phyloP scores from a whole-genome alignment of 2,888 invertebrate genomes.

The Lymantria monacha region DNA sequence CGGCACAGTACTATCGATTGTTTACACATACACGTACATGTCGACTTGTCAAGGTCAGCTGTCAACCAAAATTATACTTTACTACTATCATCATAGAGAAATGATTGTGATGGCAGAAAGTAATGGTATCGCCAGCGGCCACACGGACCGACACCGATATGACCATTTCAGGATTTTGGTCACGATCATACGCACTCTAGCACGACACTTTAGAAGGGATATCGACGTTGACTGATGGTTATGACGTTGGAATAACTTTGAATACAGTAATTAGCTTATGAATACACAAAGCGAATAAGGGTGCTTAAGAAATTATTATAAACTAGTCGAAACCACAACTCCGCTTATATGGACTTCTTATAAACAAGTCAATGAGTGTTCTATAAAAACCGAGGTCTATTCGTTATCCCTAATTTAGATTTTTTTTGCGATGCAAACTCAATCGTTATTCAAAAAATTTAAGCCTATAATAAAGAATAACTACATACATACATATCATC shows the following conservation, averaged over 20 bases:
- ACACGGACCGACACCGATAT: constrained; percentile 62
- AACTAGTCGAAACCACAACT: too few relatives aligned
- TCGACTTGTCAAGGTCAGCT: constrained; percentile 45
- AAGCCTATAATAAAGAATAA: too few relatives aligned
- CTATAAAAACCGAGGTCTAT: too few relatives aligned
- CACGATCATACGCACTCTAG: constrained; percentile 66
- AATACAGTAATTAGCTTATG: constrained; percentile 75
- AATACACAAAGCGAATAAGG: constrained; percentile 64
- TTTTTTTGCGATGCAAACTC: too few relatives aligned
- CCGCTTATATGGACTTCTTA: too few relatives aligned
- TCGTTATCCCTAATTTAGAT: too few relatives aligned
- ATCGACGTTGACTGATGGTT: constrained; percentile 74
- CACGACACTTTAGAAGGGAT: constrained; percentile 65
- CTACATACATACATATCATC: too few relatives aligned
- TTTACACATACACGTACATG: constrained; percentile 61
- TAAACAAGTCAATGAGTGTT: too few relatives aligned
- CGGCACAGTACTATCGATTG: constrained; percentile 66
- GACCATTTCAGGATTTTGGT: constrained; percentile 73
- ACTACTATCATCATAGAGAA: constrained; percentile 45
- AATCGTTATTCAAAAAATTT: too few relatives aligned
- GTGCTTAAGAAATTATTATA: constrained; percentile 50
- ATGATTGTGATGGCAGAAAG: constrained; percentile 9
- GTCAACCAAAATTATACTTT: constrained; percentile 50
- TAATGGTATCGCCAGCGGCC: constrained; percentile 41
- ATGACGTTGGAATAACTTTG: constrained; percentile 79